These are phyloP conservation scores for Petrocephalus sullivani DNA, from an alignment of 2,797 vertebrate species.

Conservation along the genomic window DNA sequence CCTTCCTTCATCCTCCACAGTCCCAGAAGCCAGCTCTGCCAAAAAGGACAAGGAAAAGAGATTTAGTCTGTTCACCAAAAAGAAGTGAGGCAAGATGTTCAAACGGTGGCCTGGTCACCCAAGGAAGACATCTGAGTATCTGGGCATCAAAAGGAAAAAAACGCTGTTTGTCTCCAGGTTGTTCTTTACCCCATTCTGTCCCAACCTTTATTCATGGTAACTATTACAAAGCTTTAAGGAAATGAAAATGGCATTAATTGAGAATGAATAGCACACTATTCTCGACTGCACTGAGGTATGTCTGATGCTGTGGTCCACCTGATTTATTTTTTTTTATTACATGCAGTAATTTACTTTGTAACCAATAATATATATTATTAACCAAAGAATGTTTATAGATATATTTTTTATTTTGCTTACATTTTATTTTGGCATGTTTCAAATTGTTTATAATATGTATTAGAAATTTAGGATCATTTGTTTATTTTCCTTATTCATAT, in stretches of 20 bases:
- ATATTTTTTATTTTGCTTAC: slow-evolving; percentile 36
- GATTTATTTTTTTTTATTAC: slow-evolving; percentile 40
- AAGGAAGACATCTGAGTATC: slow-evolving; percentile 27
- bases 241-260: slow-evolving; percentile 47
- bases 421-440: slow-evolving; percentile 45
- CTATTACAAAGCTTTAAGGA: slow-evolving; percentile 46
- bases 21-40: slow-evolving; percentile 59
- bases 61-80: slow-evolving; percentile 86
- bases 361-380: slow-evolving; percentile 65
- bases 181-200: slow-evolving; percentile 47
- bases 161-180: slow-evolving; percentile 20
- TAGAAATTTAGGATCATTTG: slow-evolving; percentile 37
- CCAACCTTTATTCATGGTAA: slow-evolving; percentile 42
- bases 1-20: slow-evolving; percentile 58
- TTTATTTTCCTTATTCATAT: slow-evolving; percentile 56
- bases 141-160: slow-evolving; percentile 34
- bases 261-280: slow-evolving; percentile 46
- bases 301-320: slow-evolving; percentile 44
- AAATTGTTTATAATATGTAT: slow-evolving; percentile 38
- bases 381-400: slow-evolving; percentile 63
- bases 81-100: slow-evolving; percentile 70
- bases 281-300: slow-evolving; percentile 61
- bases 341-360: slow-evolving; percentile 37
- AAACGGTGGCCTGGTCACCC: background rate
- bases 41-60: slow-evolving; percentile 93